Conservation (phyloP, 1,140 invertebrate species). For the Pteromalus puparum region DNA sequence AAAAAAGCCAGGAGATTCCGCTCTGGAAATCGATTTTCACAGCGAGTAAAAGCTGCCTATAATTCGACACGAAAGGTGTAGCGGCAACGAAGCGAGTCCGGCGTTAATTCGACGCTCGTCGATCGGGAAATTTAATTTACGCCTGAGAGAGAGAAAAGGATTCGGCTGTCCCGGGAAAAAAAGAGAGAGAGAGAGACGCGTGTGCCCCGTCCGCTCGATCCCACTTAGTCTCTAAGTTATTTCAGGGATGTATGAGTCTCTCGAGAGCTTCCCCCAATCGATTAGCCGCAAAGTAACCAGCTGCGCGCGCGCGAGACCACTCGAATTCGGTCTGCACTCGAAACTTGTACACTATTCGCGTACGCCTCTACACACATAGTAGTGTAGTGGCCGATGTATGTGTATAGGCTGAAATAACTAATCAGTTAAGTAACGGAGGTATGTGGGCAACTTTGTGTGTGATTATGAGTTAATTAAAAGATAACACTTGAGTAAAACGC, state of each 20-base stretch:
- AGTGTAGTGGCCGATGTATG: too few relatives aligned
- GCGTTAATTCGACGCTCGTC: not conserved
- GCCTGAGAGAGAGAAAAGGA: conserved; percentile 15
- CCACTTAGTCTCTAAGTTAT: conserved; percentile 32
- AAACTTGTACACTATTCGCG: not conserved
- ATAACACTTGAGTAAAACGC: not conserved
- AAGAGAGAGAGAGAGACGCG: not conserved
- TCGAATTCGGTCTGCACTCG: conserved; percentile 12
- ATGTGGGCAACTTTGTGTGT: not conserved
- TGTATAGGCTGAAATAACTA: not conserved
- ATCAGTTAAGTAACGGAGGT: not conserved
- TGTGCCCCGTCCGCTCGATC: conserved; percentile 16
- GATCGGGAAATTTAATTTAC: conserved; percentile 31
- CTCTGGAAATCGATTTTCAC: too few relatives aligned
- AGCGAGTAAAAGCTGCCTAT: not conserved
- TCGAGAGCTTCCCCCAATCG: conserved; percentile 27
- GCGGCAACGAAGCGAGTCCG: not conserved
- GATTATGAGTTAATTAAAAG: conserved; percentile 1
- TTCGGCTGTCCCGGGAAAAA: not conserved
- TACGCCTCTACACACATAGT: not conserved
- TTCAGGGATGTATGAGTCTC: conserved; percentile 32
- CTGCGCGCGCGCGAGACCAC: not conserved
- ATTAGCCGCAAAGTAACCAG: conserved; percentile 39
- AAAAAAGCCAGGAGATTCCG: too few relatives aligned
- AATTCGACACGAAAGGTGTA: not conserved